Percentiles rank a stretch among this genome's conserved stretches.
phyloP scores from a whole-genome alignment of 2,888 invertebrate genomes.

The Sipunculus nudus region DNA sequence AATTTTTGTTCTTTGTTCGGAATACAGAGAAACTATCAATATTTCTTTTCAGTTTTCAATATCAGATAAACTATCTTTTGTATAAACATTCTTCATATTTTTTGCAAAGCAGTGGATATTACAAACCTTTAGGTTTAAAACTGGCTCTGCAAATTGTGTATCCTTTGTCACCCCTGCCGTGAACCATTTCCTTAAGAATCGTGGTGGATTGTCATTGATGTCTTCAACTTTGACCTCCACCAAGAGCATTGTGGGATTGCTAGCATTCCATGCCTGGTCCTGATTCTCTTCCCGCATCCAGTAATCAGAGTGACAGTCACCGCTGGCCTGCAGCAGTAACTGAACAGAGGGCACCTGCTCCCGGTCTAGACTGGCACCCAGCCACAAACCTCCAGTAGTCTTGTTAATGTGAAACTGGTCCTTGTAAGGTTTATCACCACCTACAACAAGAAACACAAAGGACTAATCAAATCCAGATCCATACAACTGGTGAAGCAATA shows the following conservation, averaged over 20 bases:
- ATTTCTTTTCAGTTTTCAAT: too few species aligned
- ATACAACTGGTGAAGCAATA: neutral
- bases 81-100: too few species aligned
- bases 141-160: slow-evolving; percentile 83
- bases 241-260: slow-evolving; percentile 45
- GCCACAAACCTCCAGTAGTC: slow-evolving; percentile 46
- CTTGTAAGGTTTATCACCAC: slow-evolving; percentile 38
- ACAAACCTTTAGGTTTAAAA: slow-evolving; percentile 45
- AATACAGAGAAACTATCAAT: too few species aligned
- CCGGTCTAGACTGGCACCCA: slow-evolving; percentile 49
- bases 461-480: neutral
- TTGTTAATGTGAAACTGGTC: slow-evolving; percentile 49
- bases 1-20: too few species aligned
- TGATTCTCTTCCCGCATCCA: slow-evolving; percentile 4
- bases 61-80: too few species aligned
- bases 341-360: slow-evolving; percentile 36
- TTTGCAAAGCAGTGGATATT: too few species aligned
- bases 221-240: slow-evolving; percentile 74
- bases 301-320: slow-evolving; percentile 38
- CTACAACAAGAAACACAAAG: slow-evolving; percentile 28
- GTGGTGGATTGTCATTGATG: slow-evolving; percentile 90
- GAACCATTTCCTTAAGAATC: slow-evolving; percentile 77
- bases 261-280: slow-evolving; percentile 31
- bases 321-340: slow-evolving; percentile 51
- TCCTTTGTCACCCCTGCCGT: slow-evolving; percentile 95